Conservation (phyloP, 2,113 vertebrate genomes). For the Pleuronectes platessa region DNA sequence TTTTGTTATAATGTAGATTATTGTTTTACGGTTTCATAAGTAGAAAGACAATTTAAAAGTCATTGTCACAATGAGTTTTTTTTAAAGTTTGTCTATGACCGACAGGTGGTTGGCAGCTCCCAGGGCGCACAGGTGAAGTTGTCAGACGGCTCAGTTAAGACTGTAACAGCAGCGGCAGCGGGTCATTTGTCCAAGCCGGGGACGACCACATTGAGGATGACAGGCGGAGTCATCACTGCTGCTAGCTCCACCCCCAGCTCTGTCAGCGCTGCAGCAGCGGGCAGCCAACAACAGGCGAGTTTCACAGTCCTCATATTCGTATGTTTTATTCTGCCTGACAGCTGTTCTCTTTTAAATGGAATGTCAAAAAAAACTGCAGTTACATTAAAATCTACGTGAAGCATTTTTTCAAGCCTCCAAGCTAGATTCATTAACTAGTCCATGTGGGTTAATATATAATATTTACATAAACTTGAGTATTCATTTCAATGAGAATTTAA, state of each 20-base stretch:
- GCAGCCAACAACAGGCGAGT: conserved; percentile 76
- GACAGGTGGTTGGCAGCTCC: conserved; percentile 86
- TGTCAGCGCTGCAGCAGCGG: conserved; percentile 77
- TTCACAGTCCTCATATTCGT: background rate
- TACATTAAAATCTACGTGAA: background rate
- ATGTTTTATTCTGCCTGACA: conserved; percentile 5
- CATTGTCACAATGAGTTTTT: background rate
- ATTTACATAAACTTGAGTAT: no score
- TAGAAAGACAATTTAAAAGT: no score
- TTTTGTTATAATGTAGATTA: no score
- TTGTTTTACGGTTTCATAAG: no score
- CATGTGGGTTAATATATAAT: background rate
- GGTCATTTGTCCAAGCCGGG: conserved; percentile 93
- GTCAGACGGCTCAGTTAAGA: conserved; percentile 91
- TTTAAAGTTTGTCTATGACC: conserved; percentile 35
- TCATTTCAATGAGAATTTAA: background rate
- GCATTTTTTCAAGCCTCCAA: background rate
- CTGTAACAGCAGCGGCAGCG: conserved; percentile 82
- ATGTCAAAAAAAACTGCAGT: background rate
- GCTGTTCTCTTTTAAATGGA: background rate
- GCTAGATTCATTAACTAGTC: background rate
- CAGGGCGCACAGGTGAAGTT: conserved; percentile 92
- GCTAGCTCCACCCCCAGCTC: conserved; percentile 84
- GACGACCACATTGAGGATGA: conserved; percentile 92
- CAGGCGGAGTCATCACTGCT: conserved; percentile 93